These are phyloP conservation scores for Enteromius afrohamiltoni DNA, from an alignment of 2,797 vertebrate species.

Conservation along the genomic window DNA sequence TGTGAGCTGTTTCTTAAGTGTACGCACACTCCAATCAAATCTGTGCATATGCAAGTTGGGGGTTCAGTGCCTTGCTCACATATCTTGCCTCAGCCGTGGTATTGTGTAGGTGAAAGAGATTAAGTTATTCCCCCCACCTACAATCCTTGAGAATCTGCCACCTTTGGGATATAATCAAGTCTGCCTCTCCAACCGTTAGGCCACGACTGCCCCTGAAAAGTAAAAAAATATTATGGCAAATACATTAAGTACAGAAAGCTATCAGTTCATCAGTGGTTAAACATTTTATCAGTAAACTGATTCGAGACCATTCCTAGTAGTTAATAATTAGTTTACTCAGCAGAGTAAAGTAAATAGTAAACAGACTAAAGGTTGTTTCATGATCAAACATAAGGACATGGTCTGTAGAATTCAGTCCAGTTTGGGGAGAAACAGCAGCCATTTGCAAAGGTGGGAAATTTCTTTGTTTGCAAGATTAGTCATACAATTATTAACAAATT, in stretches of 20 bases:
- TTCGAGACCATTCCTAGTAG: neutral
- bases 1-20: too few species aligned
- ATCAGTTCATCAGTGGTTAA: neutral
- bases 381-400: neutral
- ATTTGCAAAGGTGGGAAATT: conserved; percentile 9
- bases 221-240: too few species aligned
- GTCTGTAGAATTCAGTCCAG: neutral
- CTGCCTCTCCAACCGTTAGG: too few species aligned
- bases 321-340: conserved; percentile 42
- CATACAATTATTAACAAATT: neutral
- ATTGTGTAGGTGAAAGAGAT: too few species aligned
- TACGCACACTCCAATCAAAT: too few species aligned
- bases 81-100: too few species aligned
- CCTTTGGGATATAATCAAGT: too few species aligned
- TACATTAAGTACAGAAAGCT: neutral
- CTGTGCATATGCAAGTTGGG: too few species aligned
- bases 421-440: neutral
- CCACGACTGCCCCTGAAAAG: too few species aligned
- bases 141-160: too few species aligned
- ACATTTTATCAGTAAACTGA: neutral
- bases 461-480: neutral
- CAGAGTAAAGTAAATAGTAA: conserved; percentile 7
- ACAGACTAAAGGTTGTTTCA: conserved; percentile 41
- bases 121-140: too few species aligned
- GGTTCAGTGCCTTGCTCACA: too few species aligned